phyloP scores from a whole-genome alignment of 2,888 invertebrate genomes.

The Scaptomyza polygonia region DNA sequence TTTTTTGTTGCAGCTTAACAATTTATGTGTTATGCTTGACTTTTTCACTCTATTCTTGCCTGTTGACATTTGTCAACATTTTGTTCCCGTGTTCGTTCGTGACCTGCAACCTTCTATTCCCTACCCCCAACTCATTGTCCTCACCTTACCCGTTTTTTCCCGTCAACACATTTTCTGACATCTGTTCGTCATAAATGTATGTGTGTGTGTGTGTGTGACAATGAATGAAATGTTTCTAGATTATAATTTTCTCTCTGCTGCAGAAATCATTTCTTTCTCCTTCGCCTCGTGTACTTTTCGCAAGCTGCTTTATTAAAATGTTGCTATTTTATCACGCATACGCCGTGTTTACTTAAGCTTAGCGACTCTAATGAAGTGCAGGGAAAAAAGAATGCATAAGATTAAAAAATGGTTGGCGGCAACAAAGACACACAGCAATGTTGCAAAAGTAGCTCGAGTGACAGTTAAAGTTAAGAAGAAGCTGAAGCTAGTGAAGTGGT shows the following conservation, averaged over 20 bases:
- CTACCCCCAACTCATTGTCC: neutral
- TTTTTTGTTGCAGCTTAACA: slow-evolving; percentile 26
- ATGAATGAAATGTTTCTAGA: slow-evolving; percentile 15
- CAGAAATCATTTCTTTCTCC: neutral
- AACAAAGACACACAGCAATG: slow-evolving; percentile 16
- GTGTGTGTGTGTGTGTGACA: slow-evolving; percentile 28
- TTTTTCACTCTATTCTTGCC: slow-evolving; percentile 50
- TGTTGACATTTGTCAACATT: slow-evolving; percentile 54
- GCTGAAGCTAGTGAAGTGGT: neutral
- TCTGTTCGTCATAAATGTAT: slow-evolving; percentile 49
- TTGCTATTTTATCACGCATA: slow-evolving; percentile 26
- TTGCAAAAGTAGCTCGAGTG: slow-evolving; percentile 29
- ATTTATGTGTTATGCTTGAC: slow-evolving; percentile 46
- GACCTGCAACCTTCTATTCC: slow-evolving; percentile 19
- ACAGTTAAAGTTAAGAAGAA: neutral
- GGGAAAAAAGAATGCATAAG: slow-evolving; percentile 23
- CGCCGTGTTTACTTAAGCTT: slow-evolving; percentile 13
- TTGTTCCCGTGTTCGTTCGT: slow-evolving; percentile 39
- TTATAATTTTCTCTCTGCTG: slow-evolving; percentile 16
- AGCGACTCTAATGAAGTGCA: slow-evolving; percentile 18
- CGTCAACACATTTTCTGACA: slow-evolving; percentile 22
- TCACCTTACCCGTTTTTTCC: neutral
- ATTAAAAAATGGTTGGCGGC: slow-evolving; percentile 21
- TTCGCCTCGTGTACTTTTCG: neutral
- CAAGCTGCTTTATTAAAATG: slow-evolving; percentile 23